phyloP scores from a whole-genome alignment of 2,888 invertebrate species.

The Rhagonycha fulva region DNA sequence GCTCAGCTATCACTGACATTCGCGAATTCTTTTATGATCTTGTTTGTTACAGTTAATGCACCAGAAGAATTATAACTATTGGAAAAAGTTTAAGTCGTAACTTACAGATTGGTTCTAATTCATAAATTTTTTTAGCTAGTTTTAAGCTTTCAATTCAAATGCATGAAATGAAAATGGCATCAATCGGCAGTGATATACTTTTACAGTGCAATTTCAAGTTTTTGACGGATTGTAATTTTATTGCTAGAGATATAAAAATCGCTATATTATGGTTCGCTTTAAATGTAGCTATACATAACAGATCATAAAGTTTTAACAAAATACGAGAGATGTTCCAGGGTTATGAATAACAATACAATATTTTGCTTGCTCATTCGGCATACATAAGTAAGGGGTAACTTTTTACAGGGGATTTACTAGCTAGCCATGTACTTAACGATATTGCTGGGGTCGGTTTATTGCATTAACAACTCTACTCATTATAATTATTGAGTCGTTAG shows the following conservation, averaged over 20 bases:
- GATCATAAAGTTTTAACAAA: constrained; percentile 25
- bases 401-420: constrained; percentile 23
- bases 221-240: not conserved
- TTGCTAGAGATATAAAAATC: not conserved
- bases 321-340: constrained; percentile 7
- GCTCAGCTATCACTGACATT: constrained; percentile 14
- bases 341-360: constrained; percentile 32
- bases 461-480: constrained; percentile 56
- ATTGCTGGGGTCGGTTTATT: constrained; percentile 48
- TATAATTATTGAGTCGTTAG: constrained; percentile 55
- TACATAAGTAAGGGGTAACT: constrained; percentile 20
- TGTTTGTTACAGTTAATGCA: constrained; percentile 36
- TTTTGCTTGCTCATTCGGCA: constrained; percentile 26
- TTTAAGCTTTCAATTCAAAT: not conserved
- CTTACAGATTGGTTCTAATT: not conserved
- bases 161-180: not conserved
- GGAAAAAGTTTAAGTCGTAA: constrained; percentile 8
- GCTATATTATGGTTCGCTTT: not conserved
- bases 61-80: constrained; percentile 33
- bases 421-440: constrained; percentile 33
- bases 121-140: not conserved
- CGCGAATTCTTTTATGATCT: constrained; percentile 35
- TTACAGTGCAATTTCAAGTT: not conserved
- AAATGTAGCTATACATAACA: constrained; percentile 15
- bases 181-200: not conserved